phyloP scores from a whole-genome alignment of 2,113 vertebrate genomes.

The Oncorhynchus nerka region DNA sequence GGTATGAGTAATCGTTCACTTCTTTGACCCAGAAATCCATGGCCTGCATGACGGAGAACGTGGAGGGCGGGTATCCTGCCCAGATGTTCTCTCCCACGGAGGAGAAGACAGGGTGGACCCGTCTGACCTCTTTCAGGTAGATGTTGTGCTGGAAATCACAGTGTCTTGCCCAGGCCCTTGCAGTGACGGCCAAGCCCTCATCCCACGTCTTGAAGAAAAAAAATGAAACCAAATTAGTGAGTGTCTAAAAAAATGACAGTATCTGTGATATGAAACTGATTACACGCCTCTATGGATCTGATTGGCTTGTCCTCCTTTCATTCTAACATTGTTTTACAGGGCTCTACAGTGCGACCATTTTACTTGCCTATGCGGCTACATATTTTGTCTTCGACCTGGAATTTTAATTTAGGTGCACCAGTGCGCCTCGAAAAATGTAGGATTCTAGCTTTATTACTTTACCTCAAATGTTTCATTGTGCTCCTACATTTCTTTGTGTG shows the following conservation, averaged over 20 bases:
- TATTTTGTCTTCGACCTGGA: no score
- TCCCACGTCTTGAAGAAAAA: slow-evolving; percentile 62
- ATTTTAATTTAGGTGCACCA: no score
- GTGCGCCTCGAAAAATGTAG: no score
- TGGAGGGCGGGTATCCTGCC: background rate
- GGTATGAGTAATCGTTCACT: slow-evolving; percentile 6
- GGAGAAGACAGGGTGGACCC: slow-evolving; percentile 39
- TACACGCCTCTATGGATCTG: background rate
- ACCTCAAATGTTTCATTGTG: no score
- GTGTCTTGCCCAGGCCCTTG: slow-evolving; percentile 40
- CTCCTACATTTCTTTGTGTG: no score
- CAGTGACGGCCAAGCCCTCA: slow-evolving; percentile 56
- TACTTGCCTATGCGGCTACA: no score
- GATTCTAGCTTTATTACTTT: no score
- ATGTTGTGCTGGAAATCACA: slow-evolving; percentile 60
- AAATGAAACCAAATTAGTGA: background rate
- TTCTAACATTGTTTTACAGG: background rate
- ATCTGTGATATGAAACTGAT: background rate
- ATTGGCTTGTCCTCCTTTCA: background rate
- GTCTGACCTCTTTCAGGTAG: background rate
- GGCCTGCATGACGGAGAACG: background rate
- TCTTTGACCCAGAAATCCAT: slow-evolving; percentile 41
- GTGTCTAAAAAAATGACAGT: background rate
- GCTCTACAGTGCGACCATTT: no score
- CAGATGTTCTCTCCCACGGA: slow-evolving; percentile 71